Percentiles rank a stretch among this genome's conserved stretches.
phyloP scores from a whole-genome alignment of 37 sponge, comb jelly and placozoan genomes.

The Bolinopsis microptera region DNA sequence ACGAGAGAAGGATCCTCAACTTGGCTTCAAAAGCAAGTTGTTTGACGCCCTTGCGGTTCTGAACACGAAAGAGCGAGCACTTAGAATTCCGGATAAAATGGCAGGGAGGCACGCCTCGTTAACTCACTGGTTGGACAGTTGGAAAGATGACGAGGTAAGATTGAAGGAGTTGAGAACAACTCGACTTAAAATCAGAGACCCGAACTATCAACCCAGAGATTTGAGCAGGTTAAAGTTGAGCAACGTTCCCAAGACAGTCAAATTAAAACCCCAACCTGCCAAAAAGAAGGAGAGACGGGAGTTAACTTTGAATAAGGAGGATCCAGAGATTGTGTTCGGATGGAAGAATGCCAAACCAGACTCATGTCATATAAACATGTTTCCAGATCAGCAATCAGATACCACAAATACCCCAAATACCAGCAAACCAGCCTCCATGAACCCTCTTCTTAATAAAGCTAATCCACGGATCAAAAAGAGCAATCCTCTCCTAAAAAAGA shows the following conservation, averaged over 20 bases:
- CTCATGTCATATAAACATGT: background rate
- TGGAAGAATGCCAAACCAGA: constrained; percentile 20
- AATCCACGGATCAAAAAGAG: background rate
- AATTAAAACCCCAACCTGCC: background rate
- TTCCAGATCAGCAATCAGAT: background rate
- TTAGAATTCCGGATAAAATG: background rate
- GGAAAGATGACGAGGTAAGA: background rate
- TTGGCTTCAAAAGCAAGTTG: background rate
- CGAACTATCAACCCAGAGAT: background rate
- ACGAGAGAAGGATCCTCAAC: background rate
- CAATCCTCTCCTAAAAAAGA: background rate
- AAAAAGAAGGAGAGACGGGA: background rate
- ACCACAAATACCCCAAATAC: background rate
- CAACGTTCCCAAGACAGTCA: background rate
- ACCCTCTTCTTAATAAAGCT: background rate
- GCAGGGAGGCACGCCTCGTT: background rate
- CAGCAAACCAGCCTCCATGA: background rate
- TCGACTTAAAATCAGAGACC: background rate
- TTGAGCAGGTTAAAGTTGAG: constrained; percentile 22
- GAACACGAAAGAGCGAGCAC: background rate
- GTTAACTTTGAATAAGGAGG: background rate
- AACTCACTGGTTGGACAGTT: background rate
- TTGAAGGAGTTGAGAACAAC: constrained; percentile 21
- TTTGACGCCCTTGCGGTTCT: constrained; percentile 45
- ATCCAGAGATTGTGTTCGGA: background rate